Evolutionary conservation across 2,888 invertebrate genomes (phyloP).

Genomic region (Crioceris asparagi): DNA sequence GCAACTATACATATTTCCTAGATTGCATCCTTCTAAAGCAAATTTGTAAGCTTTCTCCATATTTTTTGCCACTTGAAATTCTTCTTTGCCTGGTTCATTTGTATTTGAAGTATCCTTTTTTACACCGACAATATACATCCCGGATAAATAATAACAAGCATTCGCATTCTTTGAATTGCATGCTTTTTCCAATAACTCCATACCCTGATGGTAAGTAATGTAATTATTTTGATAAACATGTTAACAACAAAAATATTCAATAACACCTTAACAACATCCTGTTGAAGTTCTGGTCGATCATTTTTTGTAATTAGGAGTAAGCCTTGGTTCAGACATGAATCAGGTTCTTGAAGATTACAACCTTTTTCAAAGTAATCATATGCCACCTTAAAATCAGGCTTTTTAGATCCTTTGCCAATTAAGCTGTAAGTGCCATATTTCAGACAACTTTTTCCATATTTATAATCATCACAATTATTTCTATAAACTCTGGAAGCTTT

Average conservation of each 20-base stretch:
- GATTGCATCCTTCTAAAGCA: slow-evolving; percentile 70
- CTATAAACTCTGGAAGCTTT: slow-evolving; percentile 74
- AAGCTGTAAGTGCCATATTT: slow-evolving; percentile 71
- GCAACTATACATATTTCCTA: slow-evolving; percentile 79
- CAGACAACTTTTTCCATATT: slow-evolving; percentile 76
- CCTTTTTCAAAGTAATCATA: slow-evolving; percentile 67
- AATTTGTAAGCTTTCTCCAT: slow-evolving; percentile 68
- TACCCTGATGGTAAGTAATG: slow-evolving; percentile 35
- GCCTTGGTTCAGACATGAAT: slow-evolving; percentile 68
- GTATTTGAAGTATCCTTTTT: slow-evolving; percentile 36
- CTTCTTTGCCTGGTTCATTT: slow-evolving; percentile 21
- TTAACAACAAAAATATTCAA: background rate
- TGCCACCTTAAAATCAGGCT: slow-evolving; percentile 46
- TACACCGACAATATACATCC: slow-evolving; percentile 67
- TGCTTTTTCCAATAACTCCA: slow-evolving; percentile 43
- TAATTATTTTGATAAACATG: background rate
- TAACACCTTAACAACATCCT: slow-evolving; percentile 43
- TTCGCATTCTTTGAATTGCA: slow-evolving; percentile 35
- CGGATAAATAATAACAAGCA: slow-evolving; percentile 69
- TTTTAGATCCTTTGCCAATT: slow-evolving; percentile 51
- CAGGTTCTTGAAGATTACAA: slow-evolving; percentile 59
- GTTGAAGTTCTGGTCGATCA: slow-evolving; percentile 36
- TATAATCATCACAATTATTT: slow-evolving; percentile 78
- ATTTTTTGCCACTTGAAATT: slow-evolving; percentile 46
- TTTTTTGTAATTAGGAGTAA: slow-evolving; percentile 51